Evolutionary conservation across 1,140 invertebrate genomes (phyloP).

Genomic region (Eriosoma lanigerum): DNA sequence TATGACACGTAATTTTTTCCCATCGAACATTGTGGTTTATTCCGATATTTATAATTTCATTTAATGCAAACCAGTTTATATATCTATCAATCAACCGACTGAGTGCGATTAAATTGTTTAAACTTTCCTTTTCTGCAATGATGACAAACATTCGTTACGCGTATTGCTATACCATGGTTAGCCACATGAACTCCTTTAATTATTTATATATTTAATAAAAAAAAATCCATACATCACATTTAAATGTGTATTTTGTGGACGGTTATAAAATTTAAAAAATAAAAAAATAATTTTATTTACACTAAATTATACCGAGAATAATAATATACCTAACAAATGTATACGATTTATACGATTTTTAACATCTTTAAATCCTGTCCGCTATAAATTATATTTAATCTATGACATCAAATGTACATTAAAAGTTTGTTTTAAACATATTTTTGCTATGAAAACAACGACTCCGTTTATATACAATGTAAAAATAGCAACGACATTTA

Average conservation of each 20-base stretch:
- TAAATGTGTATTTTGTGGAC: no score
- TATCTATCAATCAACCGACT: conserved; percentile 6
- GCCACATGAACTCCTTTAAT: no score
- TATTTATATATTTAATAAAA: no score
- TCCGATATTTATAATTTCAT: background rate
- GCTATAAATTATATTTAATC: conserved; percentile 12
- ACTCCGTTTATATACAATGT: background rate
- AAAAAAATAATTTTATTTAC: background rate
- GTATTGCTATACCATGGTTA: background rate
- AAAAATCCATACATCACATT: no score
- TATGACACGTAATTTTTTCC: conserved; percentile 23
- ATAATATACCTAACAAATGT: background rate
- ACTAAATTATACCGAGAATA: background rate
- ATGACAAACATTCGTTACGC: background rate
- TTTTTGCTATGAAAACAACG: background rate
- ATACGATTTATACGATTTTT: background rate
- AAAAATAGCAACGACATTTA: conserved; percentile 4
- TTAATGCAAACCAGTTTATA: conserved; percentile 21
- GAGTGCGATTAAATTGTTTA: conserved; percentile 19
- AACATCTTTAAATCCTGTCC: conserved; percentile 10
- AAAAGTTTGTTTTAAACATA: background rate
- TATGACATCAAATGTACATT: conserved; percentile 25
- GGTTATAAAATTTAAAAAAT: background rate
- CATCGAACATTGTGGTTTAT: background rate
- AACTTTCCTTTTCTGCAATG: conserved; percentile 23